Percentiles rank a stretch among this genome's conserved stretches.
Evolutionary conservation across 2,888 invertebrate species (phyloP).

Genomic region (Hylaea fasciaria): DNA sequence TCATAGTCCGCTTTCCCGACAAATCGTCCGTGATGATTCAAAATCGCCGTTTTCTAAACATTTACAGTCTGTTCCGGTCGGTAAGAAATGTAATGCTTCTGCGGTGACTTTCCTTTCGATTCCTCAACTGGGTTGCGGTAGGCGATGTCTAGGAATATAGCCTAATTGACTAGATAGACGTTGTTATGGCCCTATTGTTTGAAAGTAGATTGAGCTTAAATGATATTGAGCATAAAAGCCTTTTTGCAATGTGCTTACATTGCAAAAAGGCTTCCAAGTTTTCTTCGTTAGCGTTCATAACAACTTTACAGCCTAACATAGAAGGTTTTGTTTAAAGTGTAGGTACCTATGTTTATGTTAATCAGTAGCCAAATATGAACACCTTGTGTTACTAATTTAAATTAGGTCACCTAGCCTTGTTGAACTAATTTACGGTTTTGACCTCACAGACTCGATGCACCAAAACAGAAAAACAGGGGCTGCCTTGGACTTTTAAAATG

Average conservation of each 20-base stretch:
- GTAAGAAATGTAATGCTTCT: conserved; percentile 61
- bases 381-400: conserved; percentile 11
- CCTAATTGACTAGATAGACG: conserved; percentile 37
- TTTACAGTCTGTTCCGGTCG: conserved; percentile 56
- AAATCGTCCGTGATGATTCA: conserved; percentile 56
- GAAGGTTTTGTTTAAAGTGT: conserved; percentile 7
- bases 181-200: conserved; percentile 17
- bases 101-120: conserved; percentile 63
- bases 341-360: conserved; percentile 14
- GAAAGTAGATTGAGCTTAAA: no score
- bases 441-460: not conserved
- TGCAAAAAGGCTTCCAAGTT: no score
- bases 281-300: no score
- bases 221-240: no score
- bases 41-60: conserved; percentile 53
- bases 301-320: no score
- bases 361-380: conserved; percentile 22
- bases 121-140: conserved; percentile 53
- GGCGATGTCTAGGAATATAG: conserved; percentile 40
- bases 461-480: not conserved
- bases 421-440: conserved; percentile 3
- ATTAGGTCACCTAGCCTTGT: conserved; percentile 24
- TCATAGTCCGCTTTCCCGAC: conserved; percentile 61
- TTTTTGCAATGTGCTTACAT: no score
- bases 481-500: conserved; percentile 12